Percentiles rank a stretch among this genome's conserved stretches.
These are phyloP conservation scores for Steatornis caripensis DNA, from an alignment of 2,113 vertebrate species.

Conservation along the genomic window DNA sequence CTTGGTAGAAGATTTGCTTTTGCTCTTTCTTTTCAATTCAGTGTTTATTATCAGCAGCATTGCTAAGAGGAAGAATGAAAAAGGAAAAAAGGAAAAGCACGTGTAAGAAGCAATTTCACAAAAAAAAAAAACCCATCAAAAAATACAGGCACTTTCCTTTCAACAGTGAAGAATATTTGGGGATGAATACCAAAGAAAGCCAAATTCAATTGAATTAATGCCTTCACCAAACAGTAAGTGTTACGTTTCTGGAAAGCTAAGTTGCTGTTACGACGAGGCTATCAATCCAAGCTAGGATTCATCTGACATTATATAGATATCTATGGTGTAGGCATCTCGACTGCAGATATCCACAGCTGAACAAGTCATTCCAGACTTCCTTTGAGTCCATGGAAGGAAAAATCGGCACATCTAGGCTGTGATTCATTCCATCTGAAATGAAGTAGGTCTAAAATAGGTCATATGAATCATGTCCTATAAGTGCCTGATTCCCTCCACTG, in stretches of 20 bases:
- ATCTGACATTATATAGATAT: background rate
- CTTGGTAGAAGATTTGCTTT: background rate
- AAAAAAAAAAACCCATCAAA: background rate
- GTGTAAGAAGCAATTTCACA: background rate
- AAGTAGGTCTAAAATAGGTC: background rate
- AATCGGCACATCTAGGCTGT: background rate
- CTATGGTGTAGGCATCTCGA: background rate
- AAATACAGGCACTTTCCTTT: background rate
- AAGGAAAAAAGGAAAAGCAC: background rate
- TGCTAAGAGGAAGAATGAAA: background rate
- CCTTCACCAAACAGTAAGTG: background rate
- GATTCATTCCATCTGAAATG: background rate
- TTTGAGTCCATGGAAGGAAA: background rate
- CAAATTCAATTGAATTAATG: background rate
- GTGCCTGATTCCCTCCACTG: background rate
- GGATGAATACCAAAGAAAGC: background rate
- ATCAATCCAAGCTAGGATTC: background rate
- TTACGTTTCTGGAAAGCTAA: background rate
- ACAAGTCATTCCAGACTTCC: background rate
- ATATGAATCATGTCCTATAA: background rate
- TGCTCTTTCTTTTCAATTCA: background rate
- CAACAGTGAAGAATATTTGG: background rate
- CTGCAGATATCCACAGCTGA: background rate
- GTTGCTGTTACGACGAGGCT: background rate
- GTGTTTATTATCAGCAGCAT: background rate